Evolutionary conservation across 30 jellyfish, hydroid and myxozoan genomes (phyloP).

Genomic region (Sanderia malayensis): DNA sequence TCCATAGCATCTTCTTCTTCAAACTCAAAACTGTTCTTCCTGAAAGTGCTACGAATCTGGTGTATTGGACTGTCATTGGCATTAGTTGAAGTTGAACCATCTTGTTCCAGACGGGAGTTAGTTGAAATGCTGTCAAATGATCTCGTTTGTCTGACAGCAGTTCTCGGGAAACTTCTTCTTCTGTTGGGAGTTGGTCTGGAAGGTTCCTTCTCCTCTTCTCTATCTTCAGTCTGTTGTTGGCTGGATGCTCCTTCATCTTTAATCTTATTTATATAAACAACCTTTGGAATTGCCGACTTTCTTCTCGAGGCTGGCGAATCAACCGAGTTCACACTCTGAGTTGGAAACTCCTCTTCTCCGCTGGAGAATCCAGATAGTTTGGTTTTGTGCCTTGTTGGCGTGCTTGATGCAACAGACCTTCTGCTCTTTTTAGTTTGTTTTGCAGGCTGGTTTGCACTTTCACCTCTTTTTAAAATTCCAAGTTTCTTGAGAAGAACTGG

Average conservation of each 20-base stretch:
- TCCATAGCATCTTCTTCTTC: constrained; percentile 12
- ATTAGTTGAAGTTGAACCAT: neutral
- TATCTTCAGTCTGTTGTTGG: neutral
- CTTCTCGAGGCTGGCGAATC: constrained; percentile 41
- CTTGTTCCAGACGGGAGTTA: neutral
- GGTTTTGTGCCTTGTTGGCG: constrained; percentile 46
- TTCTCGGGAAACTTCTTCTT: constrained; percentile 36
- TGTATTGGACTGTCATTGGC: neutral
- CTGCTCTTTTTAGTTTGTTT: constrained; percentile 30
- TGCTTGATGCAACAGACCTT: constrained; percentile 49
- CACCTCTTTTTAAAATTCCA: constrained; percentile 28
- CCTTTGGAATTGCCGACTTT: constrained; percentile 39
- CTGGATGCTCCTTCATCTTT: constrained; percentile 16
- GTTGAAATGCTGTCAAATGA: constrained; percentile 23
- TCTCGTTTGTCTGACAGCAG: constrained; percentile 4
- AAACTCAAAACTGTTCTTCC: constrained; percentile 56
- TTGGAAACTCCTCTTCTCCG: constrained; percentile 68
- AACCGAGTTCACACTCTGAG: neutral
- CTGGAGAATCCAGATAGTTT: constrained; percentile 78
- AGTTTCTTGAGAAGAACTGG: constrained; percentile 57
- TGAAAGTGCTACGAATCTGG: neutral
- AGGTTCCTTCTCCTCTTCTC: constrained; percentile 18
- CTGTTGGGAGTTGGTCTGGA: neutral
- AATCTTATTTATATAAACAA: neutral
- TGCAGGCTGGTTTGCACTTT: neutral